Base-by-base conservation (phyloP, 1,140 invertebrate species). In the Tetramorium parvispinum region DNA sequence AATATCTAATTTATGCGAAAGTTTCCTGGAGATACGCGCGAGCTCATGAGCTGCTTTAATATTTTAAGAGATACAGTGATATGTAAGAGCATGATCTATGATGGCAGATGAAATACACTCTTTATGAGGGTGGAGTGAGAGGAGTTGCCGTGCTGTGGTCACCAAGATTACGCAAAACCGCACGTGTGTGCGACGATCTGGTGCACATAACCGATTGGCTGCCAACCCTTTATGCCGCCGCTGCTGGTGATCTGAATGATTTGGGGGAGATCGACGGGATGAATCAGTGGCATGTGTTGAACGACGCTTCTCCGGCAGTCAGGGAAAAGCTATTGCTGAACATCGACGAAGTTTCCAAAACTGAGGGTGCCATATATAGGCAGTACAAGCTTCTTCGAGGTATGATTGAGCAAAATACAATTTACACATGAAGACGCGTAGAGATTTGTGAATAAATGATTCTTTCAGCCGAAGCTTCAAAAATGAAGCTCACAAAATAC, bases 201-300 rank as follows among this genome's bases (percentile, higher is more conserved):
- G 95, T 97, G 87, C 97, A 97, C 88, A 96, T 98, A 16, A 95
- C 96, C 16, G 97, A 97, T 90, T 97, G 97, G 97, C 91, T 97
- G 32, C 97, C 97, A 0, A 97, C 97, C 0, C 89, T 98, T 0
- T 96, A 95, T 49, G 90, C 95, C 3, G 96, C 95, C 37, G 96
- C 93, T 89, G 96, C 96, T 24, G 96, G 96, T 89, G 93, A 96
- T 92, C 13, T 93, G 16, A 66, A 61, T 53, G 90, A 95, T 95
- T 85, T 96, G 70, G 90, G 94, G 65, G 87, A 94, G 13, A 93
- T 97, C 24, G 97, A 97, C 91, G 97, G 97, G 2, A 87, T 96
- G 8, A 94, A 97, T 92, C 95, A 96, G 85, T 97, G 97, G 97
- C 83, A 93, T 8, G 90, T 95, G 18, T 78, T 97, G 1, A 94